phyloP scores from a whole-genome alignment of 2,888 invertebrate species.

The Nemapogon koenigi region DNA sequence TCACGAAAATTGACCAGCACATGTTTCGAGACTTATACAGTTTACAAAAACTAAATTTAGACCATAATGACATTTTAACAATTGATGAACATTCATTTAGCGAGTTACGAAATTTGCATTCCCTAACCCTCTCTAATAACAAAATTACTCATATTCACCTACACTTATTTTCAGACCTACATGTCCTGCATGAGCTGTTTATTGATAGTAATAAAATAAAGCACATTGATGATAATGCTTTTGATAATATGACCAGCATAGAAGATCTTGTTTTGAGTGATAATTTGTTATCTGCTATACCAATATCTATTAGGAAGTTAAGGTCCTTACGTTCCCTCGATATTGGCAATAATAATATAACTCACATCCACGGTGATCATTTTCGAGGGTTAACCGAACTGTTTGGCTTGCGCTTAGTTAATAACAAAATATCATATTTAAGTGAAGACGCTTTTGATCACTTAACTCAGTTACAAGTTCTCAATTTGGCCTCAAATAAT shows the following conservation, averaged over 20 bases:
- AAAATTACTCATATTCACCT: slow-evolving; percentile 70
- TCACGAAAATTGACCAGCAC: slow-evolving; percentile 71
- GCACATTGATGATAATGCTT: slow-evolving; percentile 71
- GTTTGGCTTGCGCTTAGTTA: slow-evolving; percentile 78
- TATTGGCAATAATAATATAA: slow-evolving; percentile 82
- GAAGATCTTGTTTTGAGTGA: slow-evolving; percentile 77
- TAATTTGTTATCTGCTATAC: slow-evolving; percentile 71
- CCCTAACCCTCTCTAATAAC: slow-evolving; percentile 76
- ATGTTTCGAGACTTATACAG: slow-evolving; percentile 77
- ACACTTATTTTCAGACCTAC: slow-evolving; percentile 73
- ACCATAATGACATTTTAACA: slow-evolving; percentile 71
- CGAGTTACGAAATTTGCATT: slow-evolving; percentile 77
- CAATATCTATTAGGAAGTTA: slow-evolving; percentile 71
- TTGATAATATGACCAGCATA: slow-evolving; percentile 78
- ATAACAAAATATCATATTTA: slow-evolving; percentile 79
- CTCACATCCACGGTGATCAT: slow-evolving; percentile 72
- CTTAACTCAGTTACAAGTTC: slow-evolving; percentile 75
- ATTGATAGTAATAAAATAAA: slow-evolving; percentile 77
- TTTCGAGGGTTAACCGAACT: slow-evolving; percentile 77
- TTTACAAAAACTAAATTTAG: slow-evolving; percentile 77
- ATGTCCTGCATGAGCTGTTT: slow-evolving; percentile 74
- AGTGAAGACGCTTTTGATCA: slow-evolving; percentile 77
- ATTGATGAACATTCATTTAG: slow-evolving; percentile 78
- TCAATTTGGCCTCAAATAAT: slow-evolving; percentile 82
- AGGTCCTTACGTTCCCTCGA: slow-evolving; percentile 76